Conservation (phyloP, 2,113 vertebrate genomes). For the Cnemophilus loriae region DNA sequence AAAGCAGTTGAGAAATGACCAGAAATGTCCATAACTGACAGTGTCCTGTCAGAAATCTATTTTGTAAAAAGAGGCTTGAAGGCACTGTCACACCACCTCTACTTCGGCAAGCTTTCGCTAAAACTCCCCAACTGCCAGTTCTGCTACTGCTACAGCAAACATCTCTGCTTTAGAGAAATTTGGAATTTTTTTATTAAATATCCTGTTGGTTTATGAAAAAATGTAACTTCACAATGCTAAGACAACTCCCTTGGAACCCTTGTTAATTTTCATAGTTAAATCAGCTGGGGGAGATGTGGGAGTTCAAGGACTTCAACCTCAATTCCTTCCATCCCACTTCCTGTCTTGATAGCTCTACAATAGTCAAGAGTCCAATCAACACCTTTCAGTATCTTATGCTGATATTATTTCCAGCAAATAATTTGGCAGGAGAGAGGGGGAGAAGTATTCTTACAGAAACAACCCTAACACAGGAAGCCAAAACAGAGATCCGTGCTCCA, state of each 20-base stretch:
- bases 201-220: neutral
- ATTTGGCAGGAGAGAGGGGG: neutral
- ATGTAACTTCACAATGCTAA: neutral
- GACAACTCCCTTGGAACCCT: neutral
- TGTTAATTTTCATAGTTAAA: neutral
- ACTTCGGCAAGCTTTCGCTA: neutral
- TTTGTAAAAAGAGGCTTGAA: neutral
- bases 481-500: neutral
- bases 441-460: slow-evolving; percentile 9
- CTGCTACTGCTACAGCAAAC: neutral
- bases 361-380: neutral
- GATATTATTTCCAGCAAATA: slow-evolving; percentile 23
- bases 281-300: neutral
- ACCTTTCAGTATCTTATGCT: neutral
- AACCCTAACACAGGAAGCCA: neutral
- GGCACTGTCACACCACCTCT: neutral
- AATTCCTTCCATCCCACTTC: slow-evolving; percentile 1
- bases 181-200: neutral
- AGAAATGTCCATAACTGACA: neutral
- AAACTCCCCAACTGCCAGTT: neutral
- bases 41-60: neutral
- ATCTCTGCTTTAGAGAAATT: neutral
- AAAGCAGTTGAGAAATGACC: neutral
- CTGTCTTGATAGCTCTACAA: neutral
- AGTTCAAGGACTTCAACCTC: neutral